Percentiles rank a stretch among this genome's conserved stretches.
These are phyloP conservation scores for Antheraea assamensis DNA, from an alignment of 2,888 invertebrate genomes.

Conservation along the genomic window DNA sequence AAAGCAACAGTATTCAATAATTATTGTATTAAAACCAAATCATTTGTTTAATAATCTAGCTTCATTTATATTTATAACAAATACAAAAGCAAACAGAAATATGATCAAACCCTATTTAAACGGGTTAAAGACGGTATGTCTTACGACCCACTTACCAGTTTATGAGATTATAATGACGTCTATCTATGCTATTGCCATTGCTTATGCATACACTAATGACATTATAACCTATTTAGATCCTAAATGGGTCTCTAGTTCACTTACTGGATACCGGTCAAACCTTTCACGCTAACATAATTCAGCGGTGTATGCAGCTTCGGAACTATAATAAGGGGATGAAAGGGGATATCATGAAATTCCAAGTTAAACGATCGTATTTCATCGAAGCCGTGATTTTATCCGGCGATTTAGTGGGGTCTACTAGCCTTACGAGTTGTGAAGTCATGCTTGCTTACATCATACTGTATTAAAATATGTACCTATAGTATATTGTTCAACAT, in stretches of 20 bases:
- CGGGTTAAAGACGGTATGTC: not conserved
- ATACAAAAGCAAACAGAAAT: not conserved
- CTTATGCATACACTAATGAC: not conserved
- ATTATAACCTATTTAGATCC: constrained; percentile 18
- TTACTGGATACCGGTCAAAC: constrained; percentile 5
- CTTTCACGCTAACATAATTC: constrained; percentile 14
- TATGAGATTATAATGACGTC: not conserved
- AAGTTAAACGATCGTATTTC: constrained; percentile 17
- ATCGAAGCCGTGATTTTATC: constrained; percentile 13
- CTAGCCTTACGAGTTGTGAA: constrained; percentile 14
- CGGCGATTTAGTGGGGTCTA: constrained; percentile 6
- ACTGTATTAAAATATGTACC: constrained; percentile 39
- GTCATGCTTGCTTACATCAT: constrained; percentile 39
- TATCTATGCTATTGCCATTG: not conserved
- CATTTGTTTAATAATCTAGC: too few relatives aligned
- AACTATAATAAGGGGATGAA: not conserved
- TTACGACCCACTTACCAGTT: not conserved
- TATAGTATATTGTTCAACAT: constrained; percentile 37
- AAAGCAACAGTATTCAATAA: not conserved
- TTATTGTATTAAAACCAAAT: not conserved
- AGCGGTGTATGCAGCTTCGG: not conserved
- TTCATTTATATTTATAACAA: not conserved
- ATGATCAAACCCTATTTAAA: not conserved
- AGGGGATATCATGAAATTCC: constrained; percentile 17
- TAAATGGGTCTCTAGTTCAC: constrained; percentile 13